Base-by-base conservation (phyloP, 1,140 invertebrate species). In the Colletes gigas region DNA sequence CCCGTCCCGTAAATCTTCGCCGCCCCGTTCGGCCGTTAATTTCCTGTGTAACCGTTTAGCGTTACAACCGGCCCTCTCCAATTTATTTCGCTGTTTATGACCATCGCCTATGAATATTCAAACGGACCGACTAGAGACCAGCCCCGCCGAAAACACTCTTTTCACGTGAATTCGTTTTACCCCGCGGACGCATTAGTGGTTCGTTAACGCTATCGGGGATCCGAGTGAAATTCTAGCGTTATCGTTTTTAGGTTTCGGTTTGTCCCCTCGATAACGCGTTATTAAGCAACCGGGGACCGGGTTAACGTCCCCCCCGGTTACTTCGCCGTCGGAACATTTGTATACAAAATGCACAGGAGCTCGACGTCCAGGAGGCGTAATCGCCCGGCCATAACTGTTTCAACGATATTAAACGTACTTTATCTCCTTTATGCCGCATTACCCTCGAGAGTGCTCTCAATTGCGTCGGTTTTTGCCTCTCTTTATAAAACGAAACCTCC, bases 401-500 rank as follows among this genome's bases (percentile, higher is more conserved):
- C 52, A 79, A 82, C 81, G 77, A 67, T 79, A 72, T 79, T 72
- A 82, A 82, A 62, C 81, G 62, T 79, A 82, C 81, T 82, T 82
- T 82, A 82, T 82, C 81, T 82, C 69, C 39, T 79, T 82, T 79
- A 82, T 82, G 76, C 81, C 69, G 81, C 81, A 82, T 82, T 82
- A 82, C 62, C 76, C 81, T 44, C 69, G 77, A n/a, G 55, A 19
- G 52, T 50, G 65, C 71, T 77, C 74, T 70, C 79, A 52, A 81
- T 68, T 41, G 62, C 17, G 21, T 9, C 6, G n/a, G 41, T 75
- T 80, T 82, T 76, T 69, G 60, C 59, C 60, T 21, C 47, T 1
- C 19, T 66, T 65, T 66, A 52, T 66, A 66, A 78, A 78, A 78
- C 67, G 55, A 47, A 47, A 30, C 59, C 47, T 62, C 30, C n/a